Evolutionary conservation across 37 sponge, comb jelly and placozoan species (phyloP), one percentile per base, ranked within the genome.

Genomic region (Mnemiopsis leidyi): DNA sequence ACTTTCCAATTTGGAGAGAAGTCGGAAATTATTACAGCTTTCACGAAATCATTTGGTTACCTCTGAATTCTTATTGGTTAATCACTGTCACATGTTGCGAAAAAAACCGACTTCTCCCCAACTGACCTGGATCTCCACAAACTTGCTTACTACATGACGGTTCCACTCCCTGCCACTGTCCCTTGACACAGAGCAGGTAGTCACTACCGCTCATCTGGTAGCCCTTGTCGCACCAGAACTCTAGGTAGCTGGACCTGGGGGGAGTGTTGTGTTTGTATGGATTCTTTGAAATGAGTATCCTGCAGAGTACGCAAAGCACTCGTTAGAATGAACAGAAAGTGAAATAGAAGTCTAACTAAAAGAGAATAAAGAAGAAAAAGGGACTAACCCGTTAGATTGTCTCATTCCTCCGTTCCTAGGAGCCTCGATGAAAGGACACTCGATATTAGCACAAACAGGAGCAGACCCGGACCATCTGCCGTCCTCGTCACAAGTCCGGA

Each of bases 111-210:
- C 76, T 73, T 23, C 5, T 26, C 16, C 28, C 16, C 23, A 26
- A 40, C 90, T 85, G 3, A 40, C 90, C 90, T 28, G 90, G 90
- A 26, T 85, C 90, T 1, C 90, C 90, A 23, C 90, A 85, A 7
- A 85, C 90, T 40, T 85, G 61, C 21, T 40, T 38, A 38, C 38
- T 37, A 85, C 90, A 85, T 28, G 24, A 0, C 1, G 90, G 90
- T 21, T 40, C 90, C 23, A 40, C 61, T 13, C 90, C 90, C 61
- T 40, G 40, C 90, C 90, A 85, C 30, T 85, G 90, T 38, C 90
- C 90, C 90, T 85, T 85, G 25, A 40, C 90, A 85, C 90, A 85
- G n/a, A 85, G 40, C 39, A 85, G 48, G 36, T 40, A 23, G 21
- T 29, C 39, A 23, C 39, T 29, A 0, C 90, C 90, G 21, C 40